Evolutionary conservation across 1,140 invertebrate species (phyloP).

Genomic region (Neelides sp.): DNA sequence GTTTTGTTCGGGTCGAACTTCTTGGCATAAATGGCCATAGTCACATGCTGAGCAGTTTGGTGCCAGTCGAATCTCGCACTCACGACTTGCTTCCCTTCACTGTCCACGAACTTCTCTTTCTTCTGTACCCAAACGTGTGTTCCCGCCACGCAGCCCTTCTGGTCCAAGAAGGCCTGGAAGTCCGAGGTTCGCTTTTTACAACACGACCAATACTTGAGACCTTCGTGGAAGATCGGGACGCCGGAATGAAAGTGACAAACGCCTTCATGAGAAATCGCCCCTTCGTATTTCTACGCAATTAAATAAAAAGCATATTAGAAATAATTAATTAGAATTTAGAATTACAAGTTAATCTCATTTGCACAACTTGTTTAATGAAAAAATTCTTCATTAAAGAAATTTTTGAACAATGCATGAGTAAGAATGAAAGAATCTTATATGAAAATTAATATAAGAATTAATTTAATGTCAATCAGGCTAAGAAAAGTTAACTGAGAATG

Average conservation of each 20-base stretch:
- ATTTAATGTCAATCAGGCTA: no score
- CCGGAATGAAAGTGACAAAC: constrained; percentile 78
- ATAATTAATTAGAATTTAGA: no score
- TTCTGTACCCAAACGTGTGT: constrained; percentile 76
- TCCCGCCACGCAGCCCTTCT: constrained; percentile 67
- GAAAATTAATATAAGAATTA: no score
- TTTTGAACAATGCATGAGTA: no score
- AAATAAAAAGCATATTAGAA: no score
- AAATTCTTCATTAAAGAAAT: no score
- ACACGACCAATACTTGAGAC: constrained; percentile 95
- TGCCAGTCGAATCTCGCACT: constrained; percentile 86
- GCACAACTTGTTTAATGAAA: no score
- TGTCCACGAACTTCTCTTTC: constrained; percentile 38
- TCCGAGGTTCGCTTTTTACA: constrained; percentile 87
- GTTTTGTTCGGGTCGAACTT: constrained; percentile 67
- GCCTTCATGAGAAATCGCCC: constrained; percentile 33
- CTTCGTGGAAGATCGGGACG: constrained; percentile 90
- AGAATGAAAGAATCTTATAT: no score
- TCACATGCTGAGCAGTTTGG: constrained; percentile 68
- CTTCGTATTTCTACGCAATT: constrained; percentile 20
- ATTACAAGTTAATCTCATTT: no score
- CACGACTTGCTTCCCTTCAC: constrained; percentile 39
- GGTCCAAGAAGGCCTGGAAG: constrained; percentile 79
- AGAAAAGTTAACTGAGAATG: no score
- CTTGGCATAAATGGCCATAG: constrained; percentile 81